A percentile compares a stretch with the other conserved stretches of the same genome.
Conservation (phyloP, 2,113 vertebrate genomes). For the Stercorarius parasiticus region DNA sequence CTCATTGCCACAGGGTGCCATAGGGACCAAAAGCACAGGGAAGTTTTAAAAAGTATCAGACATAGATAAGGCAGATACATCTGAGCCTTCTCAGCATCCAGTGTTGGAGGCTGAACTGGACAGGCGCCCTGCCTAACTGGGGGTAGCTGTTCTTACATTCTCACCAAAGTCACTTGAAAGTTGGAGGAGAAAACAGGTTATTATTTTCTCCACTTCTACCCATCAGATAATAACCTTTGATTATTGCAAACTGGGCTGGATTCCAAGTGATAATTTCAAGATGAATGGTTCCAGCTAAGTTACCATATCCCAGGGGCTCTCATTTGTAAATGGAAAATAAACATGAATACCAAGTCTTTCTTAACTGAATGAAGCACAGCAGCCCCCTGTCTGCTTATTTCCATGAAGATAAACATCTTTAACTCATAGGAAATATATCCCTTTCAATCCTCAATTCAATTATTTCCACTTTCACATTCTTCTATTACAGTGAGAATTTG, state of each 20-base stretch:
- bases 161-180: neutral
- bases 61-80: neutral
- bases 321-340: conserved; percentile 7
- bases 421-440: neutral
- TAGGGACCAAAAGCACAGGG: neutral
- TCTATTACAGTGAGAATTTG: neutral
- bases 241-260: neutral
- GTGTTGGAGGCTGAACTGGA: neutral
- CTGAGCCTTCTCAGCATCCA: neutral
- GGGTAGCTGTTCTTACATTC: neutral
- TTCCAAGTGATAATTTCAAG: conserved; percentile 15
- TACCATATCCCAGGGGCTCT: neutral
- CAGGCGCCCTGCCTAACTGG: rapidly evolving
- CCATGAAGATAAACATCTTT: neutral
- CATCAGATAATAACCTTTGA: neutral
- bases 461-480: neutral
- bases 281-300: neutral
- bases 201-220: neutral
- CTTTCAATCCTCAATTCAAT: neutral
- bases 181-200: neutral
- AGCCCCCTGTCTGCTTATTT: neutral
- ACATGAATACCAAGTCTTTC: neutral
- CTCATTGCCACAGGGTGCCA: neutral
- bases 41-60: neutral
- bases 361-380: neutral